Evolutionary conservation across 1,140 invertebrate species (phyloP), one percentile per base, ranked within the genome.

Genomic region (Uloborus diversus): DNA sequence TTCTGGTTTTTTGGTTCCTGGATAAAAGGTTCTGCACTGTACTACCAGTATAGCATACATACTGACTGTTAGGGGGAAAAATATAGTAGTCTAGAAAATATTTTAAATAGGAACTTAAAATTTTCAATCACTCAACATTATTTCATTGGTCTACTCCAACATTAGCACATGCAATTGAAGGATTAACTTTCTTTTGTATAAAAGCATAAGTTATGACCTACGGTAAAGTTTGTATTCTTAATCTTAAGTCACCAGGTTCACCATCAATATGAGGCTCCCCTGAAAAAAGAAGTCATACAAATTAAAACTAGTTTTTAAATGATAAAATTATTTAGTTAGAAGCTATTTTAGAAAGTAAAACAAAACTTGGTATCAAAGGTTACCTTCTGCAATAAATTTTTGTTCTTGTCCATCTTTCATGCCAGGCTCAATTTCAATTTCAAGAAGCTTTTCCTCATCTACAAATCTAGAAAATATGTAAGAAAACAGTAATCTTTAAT

Each of bases 191-290:
- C n/a, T 1, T 49, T 49, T 99, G 98, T 59, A 88, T 89, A 82
- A 82, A 85, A 83, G 86, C n/a, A n/a, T 56, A 66, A 81, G 35
- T 13, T 14, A 13, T 7, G 30, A 85, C 86, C 85, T 85, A 88
- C 86, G 95, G 94, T 84, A 92, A 88, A 62, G 96, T 96, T 85
- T 92, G 91, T 71, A 99, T 93, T 83, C 91, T 92, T 82, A 99
- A 89, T 83, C 96, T 91, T 17, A 99, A 89, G 89, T 99, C 97
- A 23, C 98, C 98, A 14, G 98, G 96, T 71, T 99, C 98, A 20
- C 98, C 98, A 88, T 99, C 98, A 82, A 99, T 89, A 87, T 99
- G 98, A 0, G 98, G 98, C 86, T 99, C 98, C 82, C 98, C 89
- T 87, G 33, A 65, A 35, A 20, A 75, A 9, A 75, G 2, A 75